Evolutionary conservation across 2,888 invertebrate genomes (phyloP).

Genomic region (Strigamia crassipes): DNA sequence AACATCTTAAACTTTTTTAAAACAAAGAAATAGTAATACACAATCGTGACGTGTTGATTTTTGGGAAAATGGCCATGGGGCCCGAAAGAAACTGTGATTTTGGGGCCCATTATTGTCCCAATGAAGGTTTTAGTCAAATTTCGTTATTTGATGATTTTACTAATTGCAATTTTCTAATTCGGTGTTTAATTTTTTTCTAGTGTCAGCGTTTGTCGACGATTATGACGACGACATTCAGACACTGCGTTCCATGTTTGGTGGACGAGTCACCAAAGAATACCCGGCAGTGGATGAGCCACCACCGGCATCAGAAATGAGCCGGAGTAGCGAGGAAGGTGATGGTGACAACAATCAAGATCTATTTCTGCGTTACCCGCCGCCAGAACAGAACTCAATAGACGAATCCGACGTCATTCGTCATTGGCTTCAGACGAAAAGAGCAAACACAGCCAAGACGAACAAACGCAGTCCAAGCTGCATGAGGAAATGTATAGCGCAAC

Average conservation of each 20-base stretch:
- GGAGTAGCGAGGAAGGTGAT: neutral
- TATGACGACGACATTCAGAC: slow-evolving; percentile 29
- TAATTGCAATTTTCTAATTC: neutral
- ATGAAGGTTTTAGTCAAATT: too few species aligned
- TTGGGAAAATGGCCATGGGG: too few species aligned
- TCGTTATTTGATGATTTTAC: too few species aligned
- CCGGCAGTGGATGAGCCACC: neutral
- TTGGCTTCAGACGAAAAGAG: slow-evolving; percentile 41
- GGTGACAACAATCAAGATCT: neutral
- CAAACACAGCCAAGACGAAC: slow-evolving; percentile 36
- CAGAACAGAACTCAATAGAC: slow-evolving; percentile 23
- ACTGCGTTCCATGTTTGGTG: slow-evolving; percentile 1
- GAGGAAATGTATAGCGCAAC: slow-evolving; percentile 57
- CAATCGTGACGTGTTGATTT: too few species aligned
- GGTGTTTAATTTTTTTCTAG: neutral
- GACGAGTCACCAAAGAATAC: slow-evolving; percentile 13
- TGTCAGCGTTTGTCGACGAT: slow-evolving; percentile 19
- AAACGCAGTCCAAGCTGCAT: slow-evolving; percentile 58
- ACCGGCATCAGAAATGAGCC: neutral
- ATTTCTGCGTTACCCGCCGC: slow-evolving; percentile 11
- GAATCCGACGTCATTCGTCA: slow-evolving; percentile 22
- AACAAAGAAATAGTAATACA: too few species aligned
- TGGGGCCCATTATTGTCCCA: too few species aligned
- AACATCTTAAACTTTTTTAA: too few species aligned
- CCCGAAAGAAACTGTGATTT: too few species aligned